Base-by-base conservation (phyloP, 2,888 invertebrate genomes). In the Torymus aiolomorphi region DNA sequence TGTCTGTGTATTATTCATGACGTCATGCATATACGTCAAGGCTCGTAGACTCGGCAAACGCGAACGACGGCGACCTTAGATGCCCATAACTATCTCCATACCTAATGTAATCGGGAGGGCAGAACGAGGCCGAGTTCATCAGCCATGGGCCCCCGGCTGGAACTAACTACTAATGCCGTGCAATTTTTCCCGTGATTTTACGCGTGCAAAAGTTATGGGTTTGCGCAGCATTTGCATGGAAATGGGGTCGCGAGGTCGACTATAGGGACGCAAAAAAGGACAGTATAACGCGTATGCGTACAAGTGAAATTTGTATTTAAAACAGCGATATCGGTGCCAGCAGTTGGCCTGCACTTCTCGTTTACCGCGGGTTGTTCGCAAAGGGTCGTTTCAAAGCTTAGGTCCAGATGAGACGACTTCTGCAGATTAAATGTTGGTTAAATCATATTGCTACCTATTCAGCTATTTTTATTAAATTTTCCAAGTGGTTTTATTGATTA, bases 151-250 rank as follows among this genome's bases (percentile, higher is more conserved):
- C 80, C 81, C 86, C 81, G 85, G 82, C 85, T 86, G 89, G 89
- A 90, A 90, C 90, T 89, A 89, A 90, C 89, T 89, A 88, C 88
- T 86, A 88, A 87, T 88, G 87, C 86, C 76, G 74, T 84, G 84
- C 84, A 85, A 86, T 87, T 87, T 87, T 76, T 82, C 81, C 75
- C 83, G 78, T 84, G 85, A 86, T 86, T 85, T 87, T 86, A 85
- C 83, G 42, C 20, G 83, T 82, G 83, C 83, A 82, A 83, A 83
- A 88, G 86, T 88, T 88, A 88, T 88, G 86, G 87, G 83, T 79
- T 70, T 24, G 83, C 80, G 10, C 59, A 11, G 52, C 73, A 88
- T 88, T 89, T 87, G 86, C 88, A 88, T 89, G 85, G 87, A 87
- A 88, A 88, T 88, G 84, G 84, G 82, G 82, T 78, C 81, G 84